These are phyloP conservation scores for Centropyge bicolor DNA, from an alignment of 2,797 vertebrate genomes.

Conservation along the genomic window DNA sequence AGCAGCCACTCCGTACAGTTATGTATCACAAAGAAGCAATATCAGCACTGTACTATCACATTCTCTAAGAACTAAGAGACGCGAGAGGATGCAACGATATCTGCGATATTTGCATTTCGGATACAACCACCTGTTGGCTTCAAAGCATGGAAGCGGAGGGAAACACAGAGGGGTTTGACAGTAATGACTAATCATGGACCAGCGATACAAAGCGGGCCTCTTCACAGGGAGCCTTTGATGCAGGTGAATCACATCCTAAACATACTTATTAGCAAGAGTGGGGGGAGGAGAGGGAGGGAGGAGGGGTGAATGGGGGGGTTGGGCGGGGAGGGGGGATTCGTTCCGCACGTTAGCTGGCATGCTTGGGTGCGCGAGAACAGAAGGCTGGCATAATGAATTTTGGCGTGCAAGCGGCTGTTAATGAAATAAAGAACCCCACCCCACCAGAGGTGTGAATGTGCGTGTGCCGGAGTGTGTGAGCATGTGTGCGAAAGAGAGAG, in stretches of 20 bases:
- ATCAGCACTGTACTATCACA: slow-evolving; percentile 9
- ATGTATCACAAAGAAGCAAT: slow-evolving; percentile 31
- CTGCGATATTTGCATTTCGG: slow-evolving; percentile 63
- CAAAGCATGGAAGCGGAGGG: slow-evolving; percentile 64
- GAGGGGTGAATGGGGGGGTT: slow-evolving; percentile 40
- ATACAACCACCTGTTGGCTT: slow-evolving; percentile 71
- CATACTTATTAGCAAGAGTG: slow-evolving; percentile 79
- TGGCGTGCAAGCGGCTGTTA: slow-evolving; percentile 80
- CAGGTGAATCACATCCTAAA: slow-evolving; percentile 83
- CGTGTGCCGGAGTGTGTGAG: slow-evolving; percentile 26
- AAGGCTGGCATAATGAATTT: slow-evolving; percentile 84
- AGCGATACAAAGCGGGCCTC: slow-evolving; percentile 70
- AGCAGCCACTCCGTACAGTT: slow-evolving; percentile 18
- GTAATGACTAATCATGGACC: slow-evolving; percentile 78
- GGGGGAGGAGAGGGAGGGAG: slow-evolving; percentile 56
- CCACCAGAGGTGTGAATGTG: slow-evolving; percentile 68
- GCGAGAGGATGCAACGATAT: slow-evolving; percentile 27
- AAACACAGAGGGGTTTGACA: slow-evolving; percentile 70
- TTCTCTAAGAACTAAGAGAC: slow-evolving; percentile 24
- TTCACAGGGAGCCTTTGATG: slow-evolving; percentile 78
- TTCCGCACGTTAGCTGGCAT: slow-evolving; percentile 83
- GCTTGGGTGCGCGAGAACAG: slow-evolving; percentile 81
- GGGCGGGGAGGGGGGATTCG: slow-evolving; percentile 69
- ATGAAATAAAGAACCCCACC: slow-evolving; percentile 83
- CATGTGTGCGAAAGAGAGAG: slow-evolving; percentile 40